Evolutionary conservation across 2,888 invertebrate genomes (phyloP).

Genomic region (Zelleria hepariella): DNA sequence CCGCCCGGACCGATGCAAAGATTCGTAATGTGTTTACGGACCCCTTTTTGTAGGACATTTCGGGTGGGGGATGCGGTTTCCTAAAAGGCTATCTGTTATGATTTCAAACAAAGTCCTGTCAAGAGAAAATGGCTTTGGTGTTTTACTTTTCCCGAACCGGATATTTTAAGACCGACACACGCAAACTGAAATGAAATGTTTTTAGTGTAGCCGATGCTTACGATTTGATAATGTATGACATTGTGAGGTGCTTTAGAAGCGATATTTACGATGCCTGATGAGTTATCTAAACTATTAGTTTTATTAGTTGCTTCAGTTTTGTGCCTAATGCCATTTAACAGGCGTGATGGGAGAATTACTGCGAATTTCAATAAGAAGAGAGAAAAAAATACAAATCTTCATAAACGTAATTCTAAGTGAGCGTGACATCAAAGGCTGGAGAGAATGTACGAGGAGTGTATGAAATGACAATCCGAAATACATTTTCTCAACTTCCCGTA

Average conservation of each 20-base stretch:
- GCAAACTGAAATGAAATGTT: conserved; percentile 35
- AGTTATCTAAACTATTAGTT: background rate
- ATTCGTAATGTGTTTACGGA: conserved; percentile 60
- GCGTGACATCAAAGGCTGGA: conserved; percentile 13
- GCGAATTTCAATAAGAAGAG: conserved; percentile 8
- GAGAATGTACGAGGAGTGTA: conserved; percentile 3
- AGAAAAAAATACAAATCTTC: conserved; percentile 16
- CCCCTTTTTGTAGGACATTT: conserved; percentile 62
- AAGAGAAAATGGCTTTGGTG: conserved; percentile 60
- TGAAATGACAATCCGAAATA: conserved; percentile 9
- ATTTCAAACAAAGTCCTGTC: conserved; percentile 66
- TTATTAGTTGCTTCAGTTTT: background rate
- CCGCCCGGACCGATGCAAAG: conserved; percentile 49
- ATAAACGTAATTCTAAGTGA: conserved; percentile 14
- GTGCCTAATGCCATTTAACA: background rate
- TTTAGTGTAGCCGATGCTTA: conserved; percentile 6
- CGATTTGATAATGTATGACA: background rate
- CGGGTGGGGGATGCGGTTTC: conserved; percentile 62
- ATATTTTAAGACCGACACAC: conserved; percentile 44
- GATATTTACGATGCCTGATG: background rate
- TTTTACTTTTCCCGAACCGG: conserved; percentile 52
- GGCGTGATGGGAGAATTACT: background rate
- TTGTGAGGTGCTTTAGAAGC: no score
- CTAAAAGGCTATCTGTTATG: conserved; percentile 69
- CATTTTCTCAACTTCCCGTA: conserved; percentile 4